phyloP scores from a whole-genome alignment of 2,797 vertebrate genomes.

The Carduelis carduelis region DNA sequence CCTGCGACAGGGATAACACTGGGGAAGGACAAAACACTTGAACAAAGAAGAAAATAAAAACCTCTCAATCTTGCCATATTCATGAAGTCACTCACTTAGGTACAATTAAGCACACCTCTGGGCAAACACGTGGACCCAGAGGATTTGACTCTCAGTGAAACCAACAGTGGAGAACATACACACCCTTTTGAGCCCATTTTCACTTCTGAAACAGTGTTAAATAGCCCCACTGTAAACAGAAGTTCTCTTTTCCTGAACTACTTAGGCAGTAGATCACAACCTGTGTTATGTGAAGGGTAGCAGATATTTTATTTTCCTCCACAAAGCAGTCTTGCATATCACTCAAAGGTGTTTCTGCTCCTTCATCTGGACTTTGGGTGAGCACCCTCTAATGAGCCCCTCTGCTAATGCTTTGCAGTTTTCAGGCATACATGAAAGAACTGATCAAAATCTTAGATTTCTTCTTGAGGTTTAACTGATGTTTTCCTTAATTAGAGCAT shows the following conservation, averaged over 20 bases:
- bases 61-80: background rate
- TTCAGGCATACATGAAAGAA: background rate
- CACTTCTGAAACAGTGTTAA: background rate
- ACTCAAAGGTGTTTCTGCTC: background rate
- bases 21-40: background rate
- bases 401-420: background rate
- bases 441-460: background rate
- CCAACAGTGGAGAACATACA: background rate
- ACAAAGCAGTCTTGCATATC: background rate
- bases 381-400: background rate
- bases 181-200: background rate
- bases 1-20: fast-evolving
- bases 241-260: background rate
- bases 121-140: background rate
- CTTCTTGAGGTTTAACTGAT: conserved; percentile 18
- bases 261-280: background rate
- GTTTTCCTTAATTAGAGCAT: conserved; percentile 36
- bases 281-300: background rate
- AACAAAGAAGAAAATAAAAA: background rate
- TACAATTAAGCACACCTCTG: background rate
- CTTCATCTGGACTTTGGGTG: background rate
- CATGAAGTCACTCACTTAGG: fast-evolving
- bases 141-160: background rate
- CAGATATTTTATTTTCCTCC: background rate
- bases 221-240: background rate